Percentiles rank a stretch among this genome's conserved stretches.
These are phyloP conservation scores for Melanotaenia duboulayi DNA, from an alignment of 2,113 vertebrate species.

Conservation along the genomic window DNA sequence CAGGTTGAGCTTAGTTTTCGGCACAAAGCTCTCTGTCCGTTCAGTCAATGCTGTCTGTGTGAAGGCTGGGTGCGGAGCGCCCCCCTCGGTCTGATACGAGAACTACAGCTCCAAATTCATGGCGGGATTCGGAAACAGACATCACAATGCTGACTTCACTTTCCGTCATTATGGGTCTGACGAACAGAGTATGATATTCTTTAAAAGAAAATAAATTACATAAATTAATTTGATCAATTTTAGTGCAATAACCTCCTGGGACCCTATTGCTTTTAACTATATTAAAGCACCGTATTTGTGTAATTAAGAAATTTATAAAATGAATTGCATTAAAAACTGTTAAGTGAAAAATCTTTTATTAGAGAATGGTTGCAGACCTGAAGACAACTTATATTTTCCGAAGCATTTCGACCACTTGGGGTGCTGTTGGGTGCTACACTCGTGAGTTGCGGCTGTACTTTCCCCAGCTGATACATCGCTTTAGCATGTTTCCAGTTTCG, in stretches of 20 bases:
- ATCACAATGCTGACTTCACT: neutral
- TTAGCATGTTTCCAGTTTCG: conserved; percentile 30
- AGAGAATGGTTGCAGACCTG: too few species aligned
- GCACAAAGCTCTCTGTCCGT: conserved; percentile 84
- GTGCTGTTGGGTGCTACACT: conserved; percentile 33
- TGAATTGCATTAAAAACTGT: too few species aligned
- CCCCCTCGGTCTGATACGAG: conserved; percentile 77
- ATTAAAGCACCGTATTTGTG: too few species aligned
- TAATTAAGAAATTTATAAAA: too few species aligned
- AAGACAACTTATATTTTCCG: neutral
- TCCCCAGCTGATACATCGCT: neutral
- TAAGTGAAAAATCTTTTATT: conserved; percentile 40
- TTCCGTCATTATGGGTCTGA: neutral
- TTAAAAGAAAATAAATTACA: neutral
- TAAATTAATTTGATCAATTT: too few species aligned
- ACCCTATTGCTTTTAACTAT: too few species aligned
- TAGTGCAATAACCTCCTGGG: too few species aligned
- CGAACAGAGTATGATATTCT: neutral
- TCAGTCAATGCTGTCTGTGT: conserved; percentile 75
- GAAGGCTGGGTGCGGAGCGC: conserved; percentile 76
- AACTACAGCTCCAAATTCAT: conserved; percentile 54
- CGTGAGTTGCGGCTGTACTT: conserved; percentile 4
- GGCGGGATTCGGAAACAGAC: conserved; percentile 61
- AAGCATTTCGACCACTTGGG: conserved; percentile 32
- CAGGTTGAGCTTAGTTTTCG: conserved; percentile 83